Evolutionary conservation across 2,888 invertebrate species (phyloP).

Genomic region (Chrysotoxum bicinctum): DNA sequence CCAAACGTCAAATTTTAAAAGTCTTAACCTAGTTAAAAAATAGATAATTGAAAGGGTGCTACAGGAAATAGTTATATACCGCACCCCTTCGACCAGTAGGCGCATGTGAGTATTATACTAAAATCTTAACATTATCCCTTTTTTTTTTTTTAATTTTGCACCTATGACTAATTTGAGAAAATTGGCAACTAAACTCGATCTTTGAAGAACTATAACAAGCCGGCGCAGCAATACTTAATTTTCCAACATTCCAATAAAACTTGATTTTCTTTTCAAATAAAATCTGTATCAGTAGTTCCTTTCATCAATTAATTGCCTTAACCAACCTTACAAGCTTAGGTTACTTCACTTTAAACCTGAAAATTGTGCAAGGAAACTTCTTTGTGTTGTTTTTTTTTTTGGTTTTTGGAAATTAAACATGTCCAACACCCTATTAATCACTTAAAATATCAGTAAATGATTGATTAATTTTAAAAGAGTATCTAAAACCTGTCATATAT

Average conservation of each 20-base stretch:
- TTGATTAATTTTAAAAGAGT: not conserved
- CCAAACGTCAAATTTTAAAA: too few relatives aligned
- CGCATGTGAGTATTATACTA: too few relatives aligned
- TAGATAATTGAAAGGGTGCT: too few relatives aligned
- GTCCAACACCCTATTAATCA: not conserved
- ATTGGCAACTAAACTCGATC: not conserved
- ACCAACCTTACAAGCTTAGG: not conserved
- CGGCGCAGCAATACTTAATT: not conserved
- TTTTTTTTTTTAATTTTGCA: too few relatives aligned
- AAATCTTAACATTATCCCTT: too few relatives aligned
- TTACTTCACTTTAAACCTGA: constrained; percentile 3
- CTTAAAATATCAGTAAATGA: not conserved
- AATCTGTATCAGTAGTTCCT: constrained; percentile 26
- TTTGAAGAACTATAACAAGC: not conserved
- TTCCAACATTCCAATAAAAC: not conserved
- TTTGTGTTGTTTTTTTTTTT: not conserved
- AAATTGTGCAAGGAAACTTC: not conserved
- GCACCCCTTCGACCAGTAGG: too few relatives aligned
- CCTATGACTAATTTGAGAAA: not conserved
- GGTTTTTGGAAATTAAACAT: too few relatives aligned
- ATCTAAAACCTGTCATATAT: constrained; percentile 2
- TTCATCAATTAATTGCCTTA: constrained; percentile 6
- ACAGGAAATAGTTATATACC: too few relatives aligned
- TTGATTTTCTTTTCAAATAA: not conserved
- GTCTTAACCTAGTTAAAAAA: too few relatives aligned